Base-by-base conservation (phyloP, 92 coral and sea anemone species). In the Plumapathes pennacea region DNA sequence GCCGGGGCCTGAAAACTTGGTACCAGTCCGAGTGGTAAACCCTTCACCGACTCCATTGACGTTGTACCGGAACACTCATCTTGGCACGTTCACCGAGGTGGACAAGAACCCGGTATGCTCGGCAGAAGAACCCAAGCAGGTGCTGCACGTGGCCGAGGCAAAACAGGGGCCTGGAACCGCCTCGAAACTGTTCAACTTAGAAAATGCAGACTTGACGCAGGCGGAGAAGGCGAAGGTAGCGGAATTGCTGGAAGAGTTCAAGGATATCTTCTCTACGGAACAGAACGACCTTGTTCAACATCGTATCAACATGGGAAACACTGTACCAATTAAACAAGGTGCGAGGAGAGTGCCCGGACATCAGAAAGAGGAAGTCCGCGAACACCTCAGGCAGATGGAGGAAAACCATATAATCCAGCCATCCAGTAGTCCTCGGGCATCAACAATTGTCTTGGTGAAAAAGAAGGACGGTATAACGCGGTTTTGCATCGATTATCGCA, bases 31-130 rank as follows among this genome's bases (percentile, higher is more conserved):
- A 24, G n/a, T n/a, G n/a, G n/a, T n/a, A n/a, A 14, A 21, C 56
- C 62, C 64, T 19, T 66, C 73, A 22, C 61, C 82, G 1, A 11
- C 69, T 33, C 76, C 76, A 0, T 74, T 74, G 68, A 66, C 60
- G 52, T 60, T 66, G 52, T 65, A 77, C 60, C 38, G 60, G 58
- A 54, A 51, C 43, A 74, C 59, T 42, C 46, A 46, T 0, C 37
- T 34, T 54, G 60, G 54, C 28, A 28, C 57, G 23, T 32, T 40
- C 36, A 19, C 36, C 33, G 11, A 5, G 30, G 15, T 44, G 26
- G 67, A 60, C 27, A 19, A 62, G 30, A 47, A 47, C 21, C 19
- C 50, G 4, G 12, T n/a, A 10, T 5, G 36, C 5, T 25, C 13
- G 25, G 22, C 13, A 13, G n/a, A 49, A 25, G 13, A 28, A 21